Conservation (phyloP, 1,140 invertebrate species). For the Gryllus bimaculatus region DNA sequence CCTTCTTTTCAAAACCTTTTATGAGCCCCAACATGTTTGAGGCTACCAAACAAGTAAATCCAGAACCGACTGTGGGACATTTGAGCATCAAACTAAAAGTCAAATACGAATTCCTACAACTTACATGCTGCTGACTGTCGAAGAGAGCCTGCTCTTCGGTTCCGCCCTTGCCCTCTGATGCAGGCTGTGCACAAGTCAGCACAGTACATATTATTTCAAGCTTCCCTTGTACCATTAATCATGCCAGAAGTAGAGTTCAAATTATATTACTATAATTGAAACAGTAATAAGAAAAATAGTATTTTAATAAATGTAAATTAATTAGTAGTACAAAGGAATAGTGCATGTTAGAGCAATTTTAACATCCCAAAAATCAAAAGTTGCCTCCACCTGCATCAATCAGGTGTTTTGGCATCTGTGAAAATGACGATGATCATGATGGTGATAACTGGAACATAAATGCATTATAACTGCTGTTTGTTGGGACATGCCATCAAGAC, state of each 20-base stretch:
- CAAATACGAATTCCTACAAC: not conserved
- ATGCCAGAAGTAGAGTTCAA: too few relatives aligned
- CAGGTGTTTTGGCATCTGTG: not conserved
- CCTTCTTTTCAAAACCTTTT: too few relatives aligned
- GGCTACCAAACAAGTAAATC: not conserved
- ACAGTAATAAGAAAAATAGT: too few relatives aligned
- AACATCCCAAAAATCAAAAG: not conserved
- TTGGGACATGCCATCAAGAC: not conserved
- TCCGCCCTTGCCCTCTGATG: not conserved
- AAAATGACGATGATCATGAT: not conserved
- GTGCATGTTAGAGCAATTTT: not conserved
- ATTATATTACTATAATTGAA: too few relatives aligned
- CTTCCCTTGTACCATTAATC: too few relatives aligned
- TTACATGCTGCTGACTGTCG: slow-evolving; percentile 7
- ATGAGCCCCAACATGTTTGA: not conserved
- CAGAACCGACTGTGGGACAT: not conserved
- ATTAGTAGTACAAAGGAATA: too few relatives aligned
- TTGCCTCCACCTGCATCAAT: not conserved
- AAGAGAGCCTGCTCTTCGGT: not conserved
- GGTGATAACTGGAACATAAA: not conserved
- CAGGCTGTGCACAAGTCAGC: not conserved
- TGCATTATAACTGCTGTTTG: not conserved
- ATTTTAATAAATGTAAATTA: too few relatives aligned
- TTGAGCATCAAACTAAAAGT: too few relatives aligned
- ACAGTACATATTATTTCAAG: too few relatives aligned